These are phyloP conservation scores for Zelleria hepariella DNA, from an alignment of 2,888 invertebrate genomes.

Conservation along the genomic window DNA sequence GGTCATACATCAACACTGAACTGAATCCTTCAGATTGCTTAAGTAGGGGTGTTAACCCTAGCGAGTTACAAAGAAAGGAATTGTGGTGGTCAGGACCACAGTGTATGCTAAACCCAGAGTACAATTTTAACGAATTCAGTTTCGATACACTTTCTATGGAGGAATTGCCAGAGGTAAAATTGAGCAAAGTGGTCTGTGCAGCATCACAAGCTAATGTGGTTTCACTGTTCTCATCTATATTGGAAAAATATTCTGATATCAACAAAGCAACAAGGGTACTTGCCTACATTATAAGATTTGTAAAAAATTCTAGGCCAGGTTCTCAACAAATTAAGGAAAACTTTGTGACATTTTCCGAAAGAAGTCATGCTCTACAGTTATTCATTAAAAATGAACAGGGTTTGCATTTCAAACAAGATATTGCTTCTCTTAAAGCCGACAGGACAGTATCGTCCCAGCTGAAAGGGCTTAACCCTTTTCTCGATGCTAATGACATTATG, in stretches of 20 bases:
- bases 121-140: background rate
- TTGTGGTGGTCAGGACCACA: constrained; percentile 16
- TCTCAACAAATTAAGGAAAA: background rate
- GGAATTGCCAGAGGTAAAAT: background rate
- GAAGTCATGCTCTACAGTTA: background rate
- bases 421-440: background rate
- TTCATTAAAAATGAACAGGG: background rate
- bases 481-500: constrained; percentile 2
- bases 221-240: background rate
- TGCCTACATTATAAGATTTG: background rate
- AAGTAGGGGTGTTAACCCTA: constrained; percentile 10
- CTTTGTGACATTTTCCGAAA: background rate
- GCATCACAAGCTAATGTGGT: background rate
- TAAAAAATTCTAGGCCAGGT: background rate
- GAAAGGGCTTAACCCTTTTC: background rate
- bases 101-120: background rate
- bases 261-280: background rate
- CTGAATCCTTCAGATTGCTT: constrained; percentile 15
- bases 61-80: constrained; percentile 1
- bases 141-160: background rate
- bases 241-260: background rate
- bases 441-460: background rate
- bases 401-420: background rate
- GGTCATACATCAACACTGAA: constrained; percentile 12
- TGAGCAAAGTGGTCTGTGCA: background rate